A percentile compares a stretch with the other conserved stretches of the same genome.
These are phyloP conservation scores for Catocala sponsa DNA, from an alignment of 2,888 invertebrate genomes.

Conservation along the genomic window DNA sequence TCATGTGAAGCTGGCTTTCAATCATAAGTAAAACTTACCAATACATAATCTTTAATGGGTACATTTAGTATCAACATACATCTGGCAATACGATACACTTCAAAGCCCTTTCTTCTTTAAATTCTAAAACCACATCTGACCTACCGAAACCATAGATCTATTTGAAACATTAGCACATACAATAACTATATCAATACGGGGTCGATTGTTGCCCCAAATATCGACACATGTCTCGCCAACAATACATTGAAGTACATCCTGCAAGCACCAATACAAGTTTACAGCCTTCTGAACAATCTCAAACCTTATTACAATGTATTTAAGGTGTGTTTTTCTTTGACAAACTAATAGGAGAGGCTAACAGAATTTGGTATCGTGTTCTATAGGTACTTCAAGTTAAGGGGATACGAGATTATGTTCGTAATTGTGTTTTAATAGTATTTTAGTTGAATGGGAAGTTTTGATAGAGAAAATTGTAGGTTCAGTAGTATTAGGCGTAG, in stretches of 20 bases:
- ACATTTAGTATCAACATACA: too few relatives aligned
- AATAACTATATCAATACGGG: slow-evolving; percentile 51
- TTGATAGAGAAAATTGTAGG: slow-evolving; percentile 36
- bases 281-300: slow-evolving; percentile 19
- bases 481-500: slow-evolving; percentile 11
- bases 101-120: neutral
- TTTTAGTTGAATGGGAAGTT: slow-evolving; percentile 62
- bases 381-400: slow-evolving; percentile 77
- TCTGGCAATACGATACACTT: too few relatives aligned
- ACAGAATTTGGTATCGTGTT: slow-evolving; percentile 56
- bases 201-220: slow-evolving; percentile 65
- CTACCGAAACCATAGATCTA: slow-evolving; percentile 15
- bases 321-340: slow-evolving; percentile 52
- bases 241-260: slow-evolving; percentile 75
- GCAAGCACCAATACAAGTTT: slow-evolving; percentile 54
- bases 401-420: slow-evolving; percentile 80
- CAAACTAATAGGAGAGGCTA: slow-evolving; percentile 19
- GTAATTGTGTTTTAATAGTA: slow-evolving; percentile 80
- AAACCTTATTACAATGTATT: slow-evolving; percentile 33
- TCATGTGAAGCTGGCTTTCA: too few relatives aligned
- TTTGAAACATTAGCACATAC: slow-evolving; percentile 20
- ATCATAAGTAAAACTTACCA: too few relatives aligned
- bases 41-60: too few relatives aligned
- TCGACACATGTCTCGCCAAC: slow-evolving; percentile 78
- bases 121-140: slow-evolving; percentile 23